Base-by-base conservation (phyloP, 2,797 vertebrate species). In the Eulemur rubriventer region DNA sequence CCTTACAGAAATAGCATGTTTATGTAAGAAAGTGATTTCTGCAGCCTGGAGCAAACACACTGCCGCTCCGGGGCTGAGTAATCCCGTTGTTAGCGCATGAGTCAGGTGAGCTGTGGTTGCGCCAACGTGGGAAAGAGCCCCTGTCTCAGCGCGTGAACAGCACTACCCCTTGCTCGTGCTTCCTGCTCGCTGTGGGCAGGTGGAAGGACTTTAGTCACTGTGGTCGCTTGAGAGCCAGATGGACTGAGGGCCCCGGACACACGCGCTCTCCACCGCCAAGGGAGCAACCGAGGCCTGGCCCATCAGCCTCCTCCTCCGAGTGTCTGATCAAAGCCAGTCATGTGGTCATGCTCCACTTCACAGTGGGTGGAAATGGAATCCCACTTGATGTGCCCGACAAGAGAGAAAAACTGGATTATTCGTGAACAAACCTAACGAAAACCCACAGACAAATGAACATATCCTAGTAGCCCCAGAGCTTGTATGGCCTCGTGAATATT, bases 1-100 rank as follows among this genome's bases (percentile, higher is more conserved):
- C 95, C 97, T 97, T 97, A 97, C 97, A 98, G 97, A 97, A 98
- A 98, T 94, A 97, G 57, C 93, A 96, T 75, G 96, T 97, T 97
- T 96, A 93, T 96, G 90, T 81, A 46, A 96, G 93, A 97, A 97
- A 98, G 43, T 2, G 0, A 46, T n/a, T 26, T 75, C 55, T 0
- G 2, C 41, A 65, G 48, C 41, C 20, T 59, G 1, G 0, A 3
- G 14, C 57, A 12, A 4, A 33, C 1, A 14, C 4, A 7, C 35
- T 12, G 10, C n/a, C 7, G 4, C 46, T 72, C 72, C 0, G 3
- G 24, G 50, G 24, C 33, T 43, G 33, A 57, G 20, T 72, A 35
- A 8, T 43, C 43, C 72, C 3, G 0, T 1, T 17, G 43, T 35
- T 0, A 1, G 17, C 0, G 1, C 2, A 6, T 1, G 13, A 8